phyloP scores from a whole-genome alignment of 1,140 invertebrate genomes.

The Zaprionus taronus region DNA sequence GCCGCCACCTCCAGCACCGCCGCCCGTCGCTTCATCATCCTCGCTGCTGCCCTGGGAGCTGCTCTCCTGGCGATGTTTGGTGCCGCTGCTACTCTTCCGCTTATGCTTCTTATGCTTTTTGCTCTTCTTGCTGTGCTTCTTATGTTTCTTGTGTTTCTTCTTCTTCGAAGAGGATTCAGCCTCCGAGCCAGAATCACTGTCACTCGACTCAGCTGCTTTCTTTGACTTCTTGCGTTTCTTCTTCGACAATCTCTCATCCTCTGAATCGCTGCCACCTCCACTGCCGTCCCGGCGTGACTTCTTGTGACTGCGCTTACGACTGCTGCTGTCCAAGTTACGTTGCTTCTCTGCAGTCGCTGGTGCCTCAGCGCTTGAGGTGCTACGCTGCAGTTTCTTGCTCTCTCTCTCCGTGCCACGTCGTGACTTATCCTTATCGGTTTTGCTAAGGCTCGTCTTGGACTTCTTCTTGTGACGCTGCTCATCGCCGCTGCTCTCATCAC shows the following conservation, averaged over 20 bases:
- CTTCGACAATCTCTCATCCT: constrained; percentile 83
- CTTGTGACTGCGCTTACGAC: constrained; percentile 76
- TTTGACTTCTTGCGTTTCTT: constrained; percentile 85
- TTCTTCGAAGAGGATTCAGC: constrained; percentile 87
- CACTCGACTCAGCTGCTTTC: constrained; percentile 85
- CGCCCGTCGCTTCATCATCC: constrained; percentile 81
- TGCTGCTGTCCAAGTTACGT: constrained; percentile 41
- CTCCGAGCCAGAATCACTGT: constrained; percentile 87
- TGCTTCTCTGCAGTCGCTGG: constrained; percentile 24
- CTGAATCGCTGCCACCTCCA: constrained; percentile 81
- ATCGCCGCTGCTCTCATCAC: constrained; percentile 62
- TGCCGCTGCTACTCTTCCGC: constrained; percentile 85
- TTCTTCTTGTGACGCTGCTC: constrained; percentile 54
- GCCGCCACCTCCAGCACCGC: constrained; percentile 66
- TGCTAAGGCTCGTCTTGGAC: constrained; percentile 34
- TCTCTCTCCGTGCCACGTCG: constrained; percentile 51
- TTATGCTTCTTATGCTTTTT: constrained; percentile 89
- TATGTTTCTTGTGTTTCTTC: constrained; percentile 88
- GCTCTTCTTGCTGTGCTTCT: constrained; percentile 89
- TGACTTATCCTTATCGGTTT: constrained; percentile 24
- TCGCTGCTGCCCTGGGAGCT: constrained; percentile 87
- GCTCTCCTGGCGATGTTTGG: constrained; percentile 85
- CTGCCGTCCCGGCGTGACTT: constrained; percentile 74
- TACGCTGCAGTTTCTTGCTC: constrained; percentile 66
- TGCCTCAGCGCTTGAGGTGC: constrained; percentile 38